phyloP scores from a whole-genome alignment of 2,888 invertebrate species.

The Ypsolopha scabrella region DNA sequence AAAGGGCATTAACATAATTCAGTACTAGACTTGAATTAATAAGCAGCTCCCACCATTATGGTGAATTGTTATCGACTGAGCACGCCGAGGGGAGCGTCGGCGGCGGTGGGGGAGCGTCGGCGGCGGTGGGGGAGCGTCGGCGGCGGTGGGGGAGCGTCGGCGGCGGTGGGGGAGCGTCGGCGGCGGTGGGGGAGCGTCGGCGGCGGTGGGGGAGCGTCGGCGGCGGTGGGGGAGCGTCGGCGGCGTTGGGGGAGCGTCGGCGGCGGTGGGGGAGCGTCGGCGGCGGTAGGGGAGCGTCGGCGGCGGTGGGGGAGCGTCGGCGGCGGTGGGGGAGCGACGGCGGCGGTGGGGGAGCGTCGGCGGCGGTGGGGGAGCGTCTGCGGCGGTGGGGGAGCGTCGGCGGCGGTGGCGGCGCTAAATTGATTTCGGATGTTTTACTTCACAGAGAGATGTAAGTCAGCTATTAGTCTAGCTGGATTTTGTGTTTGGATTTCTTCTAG shows the following conservation, averaged over 20 bases:
- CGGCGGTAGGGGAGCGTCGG: neutral
- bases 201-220: too few species aligned
- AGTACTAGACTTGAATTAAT: constrained; percentile 1
- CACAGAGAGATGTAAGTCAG: too few species aligned
- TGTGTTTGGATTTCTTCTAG: too few species aligned
- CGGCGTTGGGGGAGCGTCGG: neutral
- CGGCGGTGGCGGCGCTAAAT: too few species aligned
- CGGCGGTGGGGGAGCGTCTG: neutral
- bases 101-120: neutral
- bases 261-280: neutral
- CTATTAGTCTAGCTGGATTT: too few species aligned
- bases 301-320: neutral
- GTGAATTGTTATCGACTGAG: neutral
- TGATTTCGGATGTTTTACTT: too few species aligned
- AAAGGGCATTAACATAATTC: neutral
- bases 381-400: too few species aligned
- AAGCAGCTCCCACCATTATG: constrained; percentile 1
- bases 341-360: neutral
- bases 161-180: too few species aligned
- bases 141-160: too few species aligned
- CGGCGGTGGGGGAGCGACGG: neutral
- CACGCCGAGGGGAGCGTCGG: neutral
- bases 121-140: too few species aligned
- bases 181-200: too few species aligned
- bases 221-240: too few species aligned